Conservation (phyloP, 2,797 vertebrate genomes). For the Oreonectes daqikongensis region DNA sequence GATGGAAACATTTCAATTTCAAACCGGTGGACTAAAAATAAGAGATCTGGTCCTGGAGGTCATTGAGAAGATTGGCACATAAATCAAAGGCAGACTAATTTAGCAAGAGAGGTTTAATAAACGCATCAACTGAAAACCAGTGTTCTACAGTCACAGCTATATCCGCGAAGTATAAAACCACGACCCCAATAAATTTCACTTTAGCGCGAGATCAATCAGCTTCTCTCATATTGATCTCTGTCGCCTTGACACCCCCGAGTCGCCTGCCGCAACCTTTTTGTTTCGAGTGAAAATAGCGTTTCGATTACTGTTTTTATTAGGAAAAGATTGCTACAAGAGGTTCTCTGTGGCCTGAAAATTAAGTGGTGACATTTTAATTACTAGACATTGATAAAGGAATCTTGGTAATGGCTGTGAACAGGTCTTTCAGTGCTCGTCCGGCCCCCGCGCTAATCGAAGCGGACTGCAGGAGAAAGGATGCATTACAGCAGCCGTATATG, state of each 20-base stretch:
- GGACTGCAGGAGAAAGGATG: slow-evolving; percentile 72
- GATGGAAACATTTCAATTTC: slow-evolving; percentile 10
- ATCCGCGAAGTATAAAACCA: slow-evolving; percentile 90
- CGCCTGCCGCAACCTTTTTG: slow-evolving; percentile 72
- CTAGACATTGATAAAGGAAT: slow-evolving; percentile 90
- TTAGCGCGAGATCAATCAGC: slow-evolving; percentile 92
- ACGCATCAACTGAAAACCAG: slow-evolving; percentile 86
- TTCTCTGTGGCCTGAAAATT: slow-evolving; percentile 83
- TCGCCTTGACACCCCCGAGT: slow-evolving; percentile 73
- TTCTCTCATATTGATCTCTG: slow-evolving; percentile 84
- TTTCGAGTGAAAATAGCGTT: slow-evolving; percentile 82
- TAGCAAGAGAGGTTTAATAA: slow-evolving; percentile 87
- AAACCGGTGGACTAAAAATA: slow-evolving; percentile 64
- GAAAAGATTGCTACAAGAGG: slow-evolving; percentile 84
- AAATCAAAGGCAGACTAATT: slow-evolving; percentile 83
- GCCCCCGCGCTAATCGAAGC: slow-evolving; percentile 74
- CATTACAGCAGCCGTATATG: slow-evolving; percentile 52
- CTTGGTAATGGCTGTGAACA: slow-evolving; percentile 73
- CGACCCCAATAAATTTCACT: slow-evolving; percentile 95
- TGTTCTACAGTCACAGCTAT: slow-evolving; percentile 92
- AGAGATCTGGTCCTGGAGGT: slow-evolving; percentile 70
- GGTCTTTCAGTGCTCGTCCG: slow-evolving; percentile 69
- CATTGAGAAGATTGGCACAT: slow-evolving; percentile 79
- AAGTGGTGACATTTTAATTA: slow-evolving; percentile 98
- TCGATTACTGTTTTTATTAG: slow-evolving; percentile 89